Conservation (phyloP, 2,888 invertebrate species). For the Stenolophus ochropezus region DNA sequence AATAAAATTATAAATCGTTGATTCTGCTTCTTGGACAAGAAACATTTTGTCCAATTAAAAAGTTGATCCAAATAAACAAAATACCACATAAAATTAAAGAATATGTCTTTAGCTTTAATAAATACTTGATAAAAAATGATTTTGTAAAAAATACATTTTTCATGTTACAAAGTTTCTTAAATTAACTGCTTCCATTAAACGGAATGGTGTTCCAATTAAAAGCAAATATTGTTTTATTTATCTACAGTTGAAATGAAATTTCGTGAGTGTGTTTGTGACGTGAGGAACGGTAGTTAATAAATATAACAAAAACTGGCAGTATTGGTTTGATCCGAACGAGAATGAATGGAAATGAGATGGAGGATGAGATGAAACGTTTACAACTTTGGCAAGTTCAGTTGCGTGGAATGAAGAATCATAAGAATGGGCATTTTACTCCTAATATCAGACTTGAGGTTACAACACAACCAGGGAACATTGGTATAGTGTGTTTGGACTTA, state of each 20-base stretch:
- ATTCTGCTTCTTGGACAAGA: too few relatives aligned
- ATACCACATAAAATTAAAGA: too few relatives aligned
- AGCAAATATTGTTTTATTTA: neutral
- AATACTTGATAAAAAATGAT: too few relatives aligned
- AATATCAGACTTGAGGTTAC: slow-evolving; percentile 60
- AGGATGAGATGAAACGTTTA: slow-evolving; percentile 31
- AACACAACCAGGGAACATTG: slow-evolving; percentile 58
- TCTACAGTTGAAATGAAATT: neutral
- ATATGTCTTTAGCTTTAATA: too few relatives aligned
- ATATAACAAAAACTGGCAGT: slow-evolving; percentile 34
- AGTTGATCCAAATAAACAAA: too few relatives aligned
- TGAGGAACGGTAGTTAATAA: neutral
- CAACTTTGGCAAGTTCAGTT: slow-evolving; percentile 59
- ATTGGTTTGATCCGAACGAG: neutral
- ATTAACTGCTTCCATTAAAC: too few relatives aligned
- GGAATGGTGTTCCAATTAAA: too few relatives aligned
- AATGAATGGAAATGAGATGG: slow-evolving; percentile 14
- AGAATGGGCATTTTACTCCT: slow-evolving; percentile 58
- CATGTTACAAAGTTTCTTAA: too few relatives aligned
- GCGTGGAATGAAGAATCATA: slow-evolving; percentile 59
- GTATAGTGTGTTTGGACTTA: slow-evolving; percentile 60
- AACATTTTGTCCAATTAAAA: too few relatives aligned
- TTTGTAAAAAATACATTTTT: too few relatives aligned
- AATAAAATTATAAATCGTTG: too few relatives aligned
- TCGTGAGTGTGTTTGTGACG: neutral